A percentile compares a stretch with the other conserved stretches of the same genome.
Conservation (phyloP, 2,797 vertebrate genomes). For the Perodicticus potto region DNA sequence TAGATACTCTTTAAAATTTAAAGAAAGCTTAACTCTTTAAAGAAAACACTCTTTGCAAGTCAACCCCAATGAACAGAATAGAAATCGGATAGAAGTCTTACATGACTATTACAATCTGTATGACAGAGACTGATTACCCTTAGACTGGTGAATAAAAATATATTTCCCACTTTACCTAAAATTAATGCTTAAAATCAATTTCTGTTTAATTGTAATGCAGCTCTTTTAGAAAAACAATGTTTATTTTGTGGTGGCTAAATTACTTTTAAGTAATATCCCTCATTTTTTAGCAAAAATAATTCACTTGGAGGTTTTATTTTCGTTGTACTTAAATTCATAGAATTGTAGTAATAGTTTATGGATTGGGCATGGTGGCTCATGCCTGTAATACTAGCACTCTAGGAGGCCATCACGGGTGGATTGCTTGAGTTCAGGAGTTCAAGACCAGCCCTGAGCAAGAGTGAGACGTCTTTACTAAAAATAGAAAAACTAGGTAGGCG, state of each 20-base stretch:
- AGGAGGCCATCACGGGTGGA: no score
- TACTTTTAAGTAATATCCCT: constrained; percentile 28
- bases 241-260: constrained; percentile 56
- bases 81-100: constrained; percentile 30
- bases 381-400: no score
- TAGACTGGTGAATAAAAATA: constrained; percentile 14
- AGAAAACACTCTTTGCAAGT: neutral
- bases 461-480: no score
- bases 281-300: constrained; percentile 21
- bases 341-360: neutral
- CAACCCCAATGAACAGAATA: neutral
- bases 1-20: neutral
- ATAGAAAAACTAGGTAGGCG: no score
- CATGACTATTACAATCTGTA: neutral
- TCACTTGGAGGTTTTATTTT: constrained; percentile 43
- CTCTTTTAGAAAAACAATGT: neutral
- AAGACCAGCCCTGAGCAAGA: no score
- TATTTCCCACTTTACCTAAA: constrained; percentile 12
- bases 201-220: constrained; percentile 46
- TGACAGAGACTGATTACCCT: constrained; percentile 27
- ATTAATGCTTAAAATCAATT: constrained; percentile 34
- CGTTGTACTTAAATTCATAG: neutral
- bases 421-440: no score
- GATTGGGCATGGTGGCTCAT: no score
- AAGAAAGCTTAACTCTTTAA: no score